Base-by-base conservation (phyloP, 2,888 invertebrate species). In the Meloe dianella region DNA sequence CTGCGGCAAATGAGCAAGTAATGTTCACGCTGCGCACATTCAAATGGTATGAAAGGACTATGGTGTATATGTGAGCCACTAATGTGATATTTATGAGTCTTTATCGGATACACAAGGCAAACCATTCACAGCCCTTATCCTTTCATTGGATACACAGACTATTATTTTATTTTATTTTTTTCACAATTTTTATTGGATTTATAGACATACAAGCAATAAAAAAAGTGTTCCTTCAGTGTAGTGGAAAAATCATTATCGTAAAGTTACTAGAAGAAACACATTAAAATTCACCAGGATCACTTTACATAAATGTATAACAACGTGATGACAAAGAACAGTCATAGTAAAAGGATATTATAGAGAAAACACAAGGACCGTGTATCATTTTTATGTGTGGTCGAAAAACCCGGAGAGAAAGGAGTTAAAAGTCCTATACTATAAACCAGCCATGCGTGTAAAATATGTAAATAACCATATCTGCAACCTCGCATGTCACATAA, bases 1-100 rank as follows among this genome's bases (percentile, higher is more conserved):
- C 78, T 81, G 81, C 78, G 79, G 80, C 79, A 81, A 81, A 82
- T 80, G 82, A 82, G 81, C 78, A 80, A 81, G 79, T 81, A 81
- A 81, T 81, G 81, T 79, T 78, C 77, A 76, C 79, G 79, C 75
- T 78, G 79, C 79, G 78, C 80, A 78, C 77, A 75, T 73, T 70
- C 73, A 47, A 47, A 47, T 47, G 20, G 20, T 47, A 20, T 47
- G 47, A 75, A 76, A 78, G 78, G 75, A 80, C 77, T 77, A 47
- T 47, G 20, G 17, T 47, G 20, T 17, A 47, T 47, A 20, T 47
- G 74, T 74, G 76, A 79, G 78, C 79, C 79, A 78, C 80, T 81
- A 82, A 82, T 81, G 82, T 76, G 80, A 81, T 81, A 82, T 82
- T 82, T 81, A 81, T 81, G 79, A 80, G 79, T 78, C 80, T 77